Conservation (phyloP, 2,888 invertebrate genomes). For the Xestia c-nigrum region DNA sequence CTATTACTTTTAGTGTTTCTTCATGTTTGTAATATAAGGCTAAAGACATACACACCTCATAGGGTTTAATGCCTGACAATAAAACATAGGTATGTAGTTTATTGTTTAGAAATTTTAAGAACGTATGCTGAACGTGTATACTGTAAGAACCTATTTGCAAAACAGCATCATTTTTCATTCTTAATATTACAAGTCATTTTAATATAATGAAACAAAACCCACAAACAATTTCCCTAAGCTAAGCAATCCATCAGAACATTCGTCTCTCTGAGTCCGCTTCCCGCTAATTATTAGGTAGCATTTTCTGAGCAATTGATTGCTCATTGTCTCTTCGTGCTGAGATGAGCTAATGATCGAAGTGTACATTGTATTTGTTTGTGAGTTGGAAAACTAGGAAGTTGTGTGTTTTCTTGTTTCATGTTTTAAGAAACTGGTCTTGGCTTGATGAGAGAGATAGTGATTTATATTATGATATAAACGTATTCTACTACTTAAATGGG, state of each 20-base stretch:
- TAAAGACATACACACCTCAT: too few relatives aligned
- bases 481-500: not conserved
- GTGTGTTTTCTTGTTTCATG: not conserved
- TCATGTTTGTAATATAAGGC: too few relatives aligned
- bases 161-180: too few relatives aligned
- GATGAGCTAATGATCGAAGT: slow-evolving; percentile 65
- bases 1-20: too few relatives aligned
- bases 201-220: not conserved
- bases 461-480: not conserved
- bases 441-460: not conserved
- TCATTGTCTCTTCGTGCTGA: slow-evolving; percentile 73
- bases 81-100: too few relatives aligned
- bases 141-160: too few relatives aligned
- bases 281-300: slow-evolving; percentile 77
- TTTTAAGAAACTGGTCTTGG: not conserved
- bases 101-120: too few relatives aligned
- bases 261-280: slow-evolving; percentile 66
- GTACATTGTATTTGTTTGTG: slow-evolving; percentile 28
- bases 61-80: too few relatives aligned
- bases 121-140: too few relatives aligned
- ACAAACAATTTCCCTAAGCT: not conserved
- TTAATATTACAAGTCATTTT: not conserved
- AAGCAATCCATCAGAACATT: slow-evolving; percentile 57
- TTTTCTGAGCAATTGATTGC: slow-evolving; percentile 79
- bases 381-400: slow-evolving; percentile 34